Conservation (phyloP, 2,888 invertebrate genomes). For the Chymomyza amoena region DNA sequence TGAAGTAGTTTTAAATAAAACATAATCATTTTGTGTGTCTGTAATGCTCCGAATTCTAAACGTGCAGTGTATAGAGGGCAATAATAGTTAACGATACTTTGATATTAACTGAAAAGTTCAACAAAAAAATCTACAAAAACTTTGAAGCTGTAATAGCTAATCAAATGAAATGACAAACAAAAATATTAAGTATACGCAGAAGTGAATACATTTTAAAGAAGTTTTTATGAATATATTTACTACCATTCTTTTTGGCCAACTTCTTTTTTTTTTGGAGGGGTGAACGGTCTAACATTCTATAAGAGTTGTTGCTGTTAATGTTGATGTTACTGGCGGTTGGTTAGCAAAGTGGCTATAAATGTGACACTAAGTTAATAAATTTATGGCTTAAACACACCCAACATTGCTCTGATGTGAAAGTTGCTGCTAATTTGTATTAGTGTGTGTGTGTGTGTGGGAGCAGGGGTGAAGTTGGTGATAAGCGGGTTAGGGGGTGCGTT, state of each 20-base stretch:
- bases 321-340: conserved; percentile 27
- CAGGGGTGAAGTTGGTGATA: conserved; percentile 6
- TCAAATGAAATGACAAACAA: background rate
- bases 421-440: conserved; percentile 13
- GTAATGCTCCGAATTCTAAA: too few species aligned
- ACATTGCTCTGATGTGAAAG: conserved; percentile 32
- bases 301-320: background rate
- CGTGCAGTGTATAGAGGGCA: background rate
- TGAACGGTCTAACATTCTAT: background rate
- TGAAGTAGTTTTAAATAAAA: too few species aligned
- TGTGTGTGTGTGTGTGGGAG: conserved; percentile 9
- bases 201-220: background rate
- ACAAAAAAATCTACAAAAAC: background rate
- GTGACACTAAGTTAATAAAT: conserved; percentile 72
- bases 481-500: background rate
- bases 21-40: too few species aligned
- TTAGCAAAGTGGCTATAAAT: conserved; percentile 59
- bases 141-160: background rate
- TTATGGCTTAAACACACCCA: conserved; percentile 68
- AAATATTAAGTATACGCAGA: background rate
- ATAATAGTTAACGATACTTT: too few species aligned
- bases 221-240: background rate
- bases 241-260: background rate
- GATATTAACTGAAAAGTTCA: background rate
- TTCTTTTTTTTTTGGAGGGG: conserved; percentile 20